A percentile compares a stretch with the other conserved stretches of the same genome.
Evolutionary conservation across 2,888 invertebrate genomes (phyloP).

Genomic region (Drosophila kambysellisi): DNA sequence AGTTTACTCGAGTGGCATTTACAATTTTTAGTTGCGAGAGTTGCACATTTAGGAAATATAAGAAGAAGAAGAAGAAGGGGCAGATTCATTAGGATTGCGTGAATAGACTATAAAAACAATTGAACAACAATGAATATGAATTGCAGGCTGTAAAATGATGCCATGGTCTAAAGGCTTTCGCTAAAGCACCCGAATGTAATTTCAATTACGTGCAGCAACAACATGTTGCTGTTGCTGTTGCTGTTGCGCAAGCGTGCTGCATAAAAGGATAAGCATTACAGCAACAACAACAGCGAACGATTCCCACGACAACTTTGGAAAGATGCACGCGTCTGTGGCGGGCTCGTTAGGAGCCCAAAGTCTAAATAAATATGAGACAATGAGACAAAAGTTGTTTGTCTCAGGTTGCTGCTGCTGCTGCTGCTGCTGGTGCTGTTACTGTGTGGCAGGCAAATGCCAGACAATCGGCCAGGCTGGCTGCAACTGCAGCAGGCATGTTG

Average conservation of each 20-base stretch:
- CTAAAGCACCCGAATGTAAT: constrained; percentile 62
- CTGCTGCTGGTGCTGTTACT: constrained; percentile 49
- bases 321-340: constrained; percentile 71
- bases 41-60: not conserved
- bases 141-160: constrained; percentile 71
- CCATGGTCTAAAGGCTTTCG: constrained; percentile 59
- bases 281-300: constrained; percentile 35
- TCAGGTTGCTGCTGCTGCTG: constrained; percentile 49
- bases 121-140: constrained; percentile 73
- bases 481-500: constrained; percentile 48
- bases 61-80: constrained; percentile 1
- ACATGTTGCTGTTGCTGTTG: constrained; percentile 44
- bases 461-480: constrained; percentile 53
- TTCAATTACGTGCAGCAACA: constrained; percentile 68
- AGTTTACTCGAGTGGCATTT: constrained; percentile 2
- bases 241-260: constrained; percentile 62
- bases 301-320: constrained; percentile 73
- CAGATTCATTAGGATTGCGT: constrained; percentile 28
- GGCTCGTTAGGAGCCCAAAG: constrained; percentile 70
- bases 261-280: constrained; percentile 78
- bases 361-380: constrained; percentile 79
- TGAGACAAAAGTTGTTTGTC: constrained; percentile 64
- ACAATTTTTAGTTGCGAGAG: not conserved
- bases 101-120: constrained; percentile 16
- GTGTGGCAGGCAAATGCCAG: constrained; percentile 52